Conservation (phyloP, 2,797 vertebrate species). For the Lycodopsis pacificus region DNA sequence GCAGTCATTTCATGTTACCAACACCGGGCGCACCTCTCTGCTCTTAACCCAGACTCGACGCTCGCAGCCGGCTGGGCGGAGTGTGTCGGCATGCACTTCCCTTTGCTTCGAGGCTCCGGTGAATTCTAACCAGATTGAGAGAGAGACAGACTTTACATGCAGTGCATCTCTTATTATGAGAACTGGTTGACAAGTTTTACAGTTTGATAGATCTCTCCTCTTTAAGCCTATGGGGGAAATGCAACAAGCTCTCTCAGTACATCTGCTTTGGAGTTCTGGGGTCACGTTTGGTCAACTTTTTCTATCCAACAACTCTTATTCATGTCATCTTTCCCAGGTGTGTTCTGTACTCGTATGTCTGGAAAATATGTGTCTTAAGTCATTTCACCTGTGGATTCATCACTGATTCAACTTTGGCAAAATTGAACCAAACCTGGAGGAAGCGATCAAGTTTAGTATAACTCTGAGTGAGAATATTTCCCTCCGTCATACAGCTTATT, state of each 20-base stretch:
- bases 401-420: too few relatives aligned
- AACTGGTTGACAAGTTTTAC: not conserved
- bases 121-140: conserved; percentile 14
- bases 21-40: not conserved
- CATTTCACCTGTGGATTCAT: too few relatives aligned
- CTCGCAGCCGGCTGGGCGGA: conserved; percentile 12
- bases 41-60: conserved; percentile 9
- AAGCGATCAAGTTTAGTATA: not conserved
- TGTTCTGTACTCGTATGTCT: too few relatives aligned
- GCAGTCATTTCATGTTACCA: conserved; percentile 1
- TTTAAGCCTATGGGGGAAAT: not conserved
- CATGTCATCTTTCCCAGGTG: too few relatives aligned
- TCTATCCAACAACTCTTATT: too few relatives aligned
- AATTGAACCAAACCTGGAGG: too few relatives aligned
- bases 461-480: not conserved
- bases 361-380: too few relatives aligned
- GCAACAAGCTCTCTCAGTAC: too few relatives aligned
- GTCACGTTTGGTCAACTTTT: too few relatives aligned
- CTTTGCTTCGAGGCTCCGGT: conserved; percentile 1
- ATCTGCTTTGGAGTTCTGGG: too few relatives aligned
- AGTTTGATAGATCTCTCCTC: not conserved
- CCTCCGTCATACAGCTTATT: not conserved
- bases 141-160: conserved; percentile 1
- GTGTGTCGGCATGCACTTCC: conserved; percentile 1
- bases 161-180: not conserved